Evolutionary conservation across 2,113 vertebrate genomes (phyloP).

Genomic region (Brachypteracias leptosomus): DNA sequence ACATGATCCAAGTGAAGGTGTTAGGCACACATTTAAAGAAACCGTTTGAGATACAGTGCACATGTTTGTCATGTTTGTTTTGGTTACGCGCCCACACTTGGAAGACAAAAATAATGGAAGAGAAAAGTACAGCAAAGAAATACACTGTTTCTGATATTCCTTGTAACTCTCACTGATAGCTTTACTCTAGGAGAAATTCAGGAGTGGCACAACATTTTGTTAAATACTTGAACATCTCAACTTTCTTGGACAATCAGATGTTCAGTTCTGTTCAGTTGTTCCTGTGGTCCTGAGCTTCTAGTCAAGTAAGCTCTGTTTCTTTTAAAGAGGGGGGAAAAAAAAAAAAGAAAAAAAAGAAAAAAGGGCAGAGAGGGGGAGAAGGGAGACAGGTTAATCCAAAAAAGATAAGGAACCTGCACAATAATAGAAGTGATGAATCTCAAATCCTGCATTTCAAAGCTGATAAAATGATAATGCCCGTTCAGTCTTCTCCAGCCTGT

Average conservation of each 20-base stretch:
- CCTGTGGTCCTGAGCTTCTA: not conserved
- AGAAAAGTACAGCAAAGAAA: not conserved
- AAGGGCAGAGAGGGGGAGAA: not conserved
- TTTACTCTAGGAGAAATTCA: not conserved
- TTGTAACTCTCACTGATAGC: not conserved
- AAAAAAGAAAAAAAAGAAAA: not conserved
- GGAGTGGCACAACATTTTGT: not conserved
- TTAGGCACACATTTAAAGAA: not conserved
- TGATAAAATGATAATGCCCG: not conserved
- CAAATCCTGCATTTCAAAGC: not conserved
- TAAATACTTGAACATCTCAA: not conserved
- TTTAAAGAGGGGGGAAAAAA: too few relatives aligned
- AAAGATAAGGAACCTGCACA: not conserved
- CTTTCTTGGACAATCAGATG: not conserved
- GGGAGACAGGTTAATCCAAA: not conserved
- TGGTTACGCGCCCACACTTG: not conserved
- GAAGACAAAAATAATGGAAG: not conserved
- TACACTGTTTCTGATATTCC: not conserved
- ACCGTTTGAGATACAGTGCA: accelerated
- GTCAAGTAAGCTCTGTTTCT: not conserved
- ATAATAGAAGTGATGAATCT: not conserved
- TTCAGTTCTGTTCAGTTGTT: not conserved
- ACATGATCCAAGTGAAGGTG: not conserved
- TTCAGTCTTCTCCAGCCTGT: not conserved
- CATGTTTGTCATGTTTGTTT: not conserved